phyloP scores from a whole-genome alignment of 2,888 invertebrate genomes.

The Cantharis nigra region DNA sequence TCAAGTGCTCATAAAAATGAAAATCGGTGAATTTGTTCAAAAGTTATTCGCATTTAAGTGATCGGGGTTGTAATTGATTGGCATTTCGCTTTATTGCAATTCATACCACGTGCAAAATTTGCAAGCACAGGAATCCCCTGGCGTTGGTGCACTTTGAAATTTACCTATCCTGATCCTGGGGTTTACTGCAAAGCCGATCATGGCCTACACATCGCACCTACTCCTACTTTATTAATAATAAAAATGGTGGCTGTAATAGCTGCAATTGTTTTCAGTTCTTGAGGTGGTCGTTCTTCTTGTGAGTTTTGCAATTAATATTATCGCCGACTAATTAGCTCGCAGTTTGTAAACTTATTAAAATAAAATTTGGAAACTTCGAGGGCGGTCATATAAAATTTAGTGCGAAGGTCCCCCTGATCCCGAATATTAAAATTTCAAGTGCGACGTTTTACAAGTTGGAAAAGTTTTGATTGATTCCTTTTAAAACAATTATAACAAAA shows the following conservation, averaged over 20 bases:
- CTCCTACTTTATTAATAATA: not conserved
- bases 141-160: not conserved
- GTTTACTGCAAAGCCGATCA: not conserved
- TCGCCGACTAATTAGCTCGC: not conserved
- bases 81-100: no score
- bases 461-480: not conserved
- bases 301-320: not conserved
- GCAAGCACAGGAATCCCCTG: not conserved
- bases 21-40: not conserved
- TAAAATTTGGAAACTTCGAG: not conserved
- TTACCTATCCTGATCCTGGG: not conserved
- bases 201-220: not conserved
- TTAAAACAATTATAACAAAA: not conserved
- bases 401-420: not conserved
- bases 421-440: not conserved
- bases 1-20: not conserved
- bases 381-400: not conserved
- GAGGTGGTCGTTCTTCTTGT: not conserved
- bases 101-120: no score
- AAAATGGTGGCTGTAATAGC: not conserved
- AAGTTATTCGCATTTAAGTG: no score
- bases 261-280: not conserved
- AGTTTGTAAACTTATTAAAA: not conserved
- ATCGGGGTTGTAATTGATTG: no score
- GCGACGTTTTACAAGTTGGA: not conserved